Conservation (phyloP, 2,888 invertebrate species). For the Drosophila multiciliata region DNA sequence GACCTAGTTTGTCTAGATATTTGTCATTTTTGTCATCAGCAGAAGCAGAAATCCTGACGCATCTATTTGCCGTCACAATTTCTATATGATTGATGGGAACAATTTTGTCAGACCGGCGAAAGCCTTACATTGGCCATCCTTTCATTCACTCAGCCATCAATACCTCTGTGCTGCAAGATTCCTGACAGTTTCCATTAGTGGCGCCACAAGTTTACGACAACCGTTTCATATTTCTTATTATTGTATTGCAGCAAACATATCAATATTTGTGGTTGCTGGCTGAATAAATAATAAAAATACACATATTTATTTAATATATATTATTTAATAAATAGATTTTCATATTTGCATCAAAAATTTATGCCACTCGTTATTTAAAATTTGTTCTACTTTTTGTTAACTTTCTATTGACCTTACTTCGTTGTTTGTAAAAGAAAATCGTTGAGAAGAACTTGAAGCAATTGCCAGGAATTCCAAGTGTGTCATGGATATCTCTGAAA, state of each 20-base stretch:
- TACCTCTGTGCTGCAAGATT: slow-evolving; percentile 21
- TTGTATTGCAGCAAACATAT: slow-evolving; percentile 43
- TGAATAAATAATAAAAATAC: not conserved
- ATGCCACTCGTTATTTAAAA: not conserved
- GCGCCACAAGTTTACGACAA: slow-evolving; percentile 24
- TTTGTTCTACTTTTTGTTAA: not conserved
- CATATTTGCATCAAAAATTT: slow-evolving; percentile 16
- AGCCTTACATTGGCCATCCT: slow-evolving; percentile 17
- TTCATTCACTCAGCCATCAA: slow-evolving; percentile 58
- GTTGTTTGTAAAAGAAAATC: not conserved
- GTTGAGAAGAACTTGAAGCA: not conserved
- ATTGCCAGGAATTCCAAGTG: not conserved
- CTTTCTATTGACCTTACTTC: not conserved
- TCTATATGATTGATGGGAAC: slow-evolving; percentile 57
- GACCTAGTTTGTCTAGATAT: not conserved
- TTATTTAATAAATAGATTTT: not conserved
- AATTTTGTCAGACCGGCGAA: slow-evolving; percentile 43
- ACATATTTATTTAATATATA: not conserved
- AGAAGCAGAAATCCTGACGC: slow-evolving; percentile 32
- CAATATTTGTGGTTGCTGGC: slow-evolving; percentile 19
- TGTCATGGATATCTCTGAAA: not conserved
- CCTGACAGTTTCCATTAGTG: slow-evolving; percentile 56
- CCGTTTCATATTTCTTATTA: slow-evolving; percentile 29
- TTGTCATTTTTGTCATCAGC: slow-evolving; percentile 37
- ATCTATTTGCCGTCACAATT: slow-evolving; percentile 24